These are phyloP conservation scores for Oreotrochilus melanogaster DNA, from an alignment of 2,113 vertebrate species.

Conservation along the genomic window DNA sequence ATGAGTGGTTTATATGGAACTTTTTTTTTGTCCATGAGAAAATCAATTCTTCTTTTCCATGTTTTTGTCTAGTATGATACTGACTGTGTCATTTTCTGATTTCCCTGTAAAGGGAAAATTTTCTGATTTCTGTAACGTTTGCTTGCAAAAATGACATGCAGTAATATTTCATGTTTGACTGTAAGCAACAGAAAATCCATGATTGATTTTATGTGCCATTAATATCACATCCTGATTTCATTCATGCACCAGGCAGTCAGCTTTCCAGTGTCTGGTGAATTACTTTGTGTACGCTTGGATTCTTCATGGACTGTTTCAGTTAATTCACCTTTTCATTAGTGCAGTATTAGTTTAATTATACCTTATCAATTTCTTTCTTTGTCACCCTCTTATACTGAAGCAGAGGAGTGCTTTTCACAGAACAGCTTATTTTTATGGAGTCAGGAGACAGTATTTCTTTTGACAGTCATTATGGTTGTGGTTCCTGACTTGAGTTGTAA, in stretches of 20 bases:
- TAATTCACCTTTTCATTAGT: conserved; percentile 37
- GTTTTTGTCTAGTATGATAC: not conserved
- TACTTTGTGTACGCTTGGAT: not conserved
- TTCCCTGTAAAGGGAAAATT: too few species aligned
- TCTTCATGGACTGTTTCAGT: not conserved
- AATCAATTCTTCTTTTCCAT: not conserved
- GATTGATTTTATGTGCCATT: not conserved
- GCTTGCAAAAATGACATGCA: not conserved
- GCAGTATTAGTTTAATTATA: not conserved
- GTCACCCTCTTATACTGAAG: not conserved
- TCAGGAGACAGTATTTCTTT: not conserved
- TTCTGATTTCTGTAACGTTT: not conserved
- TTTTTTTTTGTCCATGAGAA: not conserved
- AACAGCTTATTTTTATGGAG: not conserved
- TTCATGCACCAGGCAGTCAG: not conserved
- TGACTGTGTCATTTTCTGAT: not conserved
- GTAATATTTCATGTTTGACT: not conserved
- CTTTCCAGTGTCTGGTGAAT: not conserved
- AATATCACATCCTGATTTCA: not conserved
- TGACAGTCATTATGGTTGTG: not conserved
- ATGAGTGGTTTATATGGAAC: not conserved
- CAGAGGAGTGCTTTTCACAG: not conserved
- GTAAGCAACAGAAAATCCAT: not conserved
- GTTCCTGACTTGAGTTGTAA: not conserved
- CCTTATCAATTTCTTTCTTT: conserved; percentile 23